phyloP scores from a whole-genome alignment of 2,888 invertebrate genomes.

The Caenorhabditis parvicauda region DNA sequence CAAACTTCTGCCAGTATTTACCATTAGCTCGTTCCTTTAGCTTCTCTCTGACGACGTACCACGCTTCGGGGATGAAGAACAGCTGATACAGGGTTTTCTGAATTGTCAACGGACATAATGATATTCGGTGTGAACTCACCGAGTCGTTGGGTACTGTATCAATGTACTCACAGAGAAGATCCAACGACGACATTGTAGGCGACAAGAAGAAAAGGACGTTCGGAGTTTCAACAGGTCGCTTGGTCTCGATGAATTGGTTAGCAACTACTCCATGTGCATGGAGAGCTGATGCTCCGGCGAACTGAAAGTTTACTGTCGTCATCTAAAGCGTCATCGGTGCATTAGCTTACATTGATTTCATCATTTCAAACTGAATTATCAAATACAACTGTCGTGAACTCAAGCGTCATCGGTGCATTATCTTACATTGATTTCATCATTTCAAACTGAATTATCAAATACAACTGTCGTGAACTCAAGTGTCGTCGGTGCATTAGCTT shows the following conservation, averaged over 20 bases:
- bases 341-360: too few relatives aligned
- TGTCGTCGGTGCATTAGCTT: too few relatives aligned
- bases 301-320: constrained; percentile 14
- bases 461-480: too few relatives aligned
- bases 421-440: too few relatives aligned
- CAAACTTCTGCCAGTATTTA: constrained; percentile 36
- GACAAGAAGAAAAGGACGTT: constrained; percentile 36
- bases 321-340: neutral
- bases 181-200: constrained; percentile 29
- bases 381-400: too few relatives aligned
- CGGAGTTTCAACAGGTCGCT: constrained; percentile 10
- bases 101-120: neutral
- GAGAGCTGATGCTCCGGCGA: constrained; percentile 24
- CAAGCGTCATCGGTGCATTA: too few relatives aligned
- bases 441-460: too few relatives aligned
- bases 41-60: constrained; percentile 43
- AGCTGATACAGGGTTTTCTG: constrained; percentile 42
- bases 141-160: constrained; percentile 24
- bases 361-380: neutral
- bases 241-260: constrained; percentile 24
- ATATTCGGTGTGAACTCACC: constrained; percentile 5
- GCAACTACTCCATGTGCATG: constrained; percentile 27
- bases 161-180: constrained; percentile 32
- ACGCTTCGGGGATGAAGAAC: constrained; percentile 47
- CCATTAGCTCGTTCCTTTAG: constrained; percentile 29